phyloP scores from a whole-genome alignment of 2,797 vertebrate species.

The Fundulus diaphanus region DNA sequence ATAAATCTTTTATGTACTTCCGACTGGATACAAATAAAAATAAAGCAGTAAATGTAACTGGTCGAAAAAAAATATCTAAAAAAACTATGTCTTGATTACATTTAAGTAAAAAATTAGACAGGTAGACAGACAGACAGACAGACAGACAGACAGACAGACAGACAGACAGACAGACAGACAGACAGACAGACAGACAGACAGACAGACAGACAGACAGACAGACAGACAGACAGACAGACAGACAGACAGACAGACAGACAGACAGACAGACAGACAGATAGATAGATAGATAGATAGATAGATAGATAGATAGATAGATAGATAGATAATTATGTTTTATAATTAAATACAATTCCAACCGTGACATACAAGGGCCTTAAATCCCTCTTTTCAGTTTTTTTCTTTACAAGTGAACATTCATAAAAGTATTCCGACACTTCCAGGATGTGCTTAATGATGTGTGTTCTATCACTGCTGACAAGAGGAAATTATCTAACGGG shows the following conservation, averaged over 20 bases:
- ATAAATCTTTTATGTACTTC: not conserved
- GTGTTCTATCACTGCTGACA: not conserved
- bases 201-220: not conserved
- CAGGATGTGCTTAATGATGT: not conserved
- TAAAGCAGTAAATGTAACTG: not conserved
- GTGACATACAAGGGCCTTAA: too few relatives aligned
- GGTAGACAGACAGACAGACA: not conserved
- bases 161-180: too few relatives aligned
- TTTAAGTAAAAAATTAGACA: not conserved
- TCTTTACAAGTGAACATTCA: not conserved
- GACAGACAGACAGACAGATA: not conserved
- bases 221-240: not conserved
- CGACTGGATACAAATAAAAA: too few relatives aligned
- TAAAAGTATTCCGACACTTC: not conserved
- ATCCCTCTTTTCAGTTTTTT: too few relatives aligned
- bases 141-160: too few relatives aligned
- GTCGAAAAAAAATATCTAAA: not conserved
- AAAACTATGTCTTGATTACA: not conserved
- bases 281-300: too few relatives aligned
- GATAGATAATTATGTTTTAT: too few relatives aligned
- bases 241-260: constrained; percentile 1
- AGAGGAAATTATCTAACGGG: not conserved
- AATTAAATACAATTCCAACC: not conserved
- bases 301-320: too few relatives aligned
- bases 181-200: too few relatives aligned